Conservation (phyloP, 2,888 invertebrate genomes). For the Orthosia gothica region DNA sequence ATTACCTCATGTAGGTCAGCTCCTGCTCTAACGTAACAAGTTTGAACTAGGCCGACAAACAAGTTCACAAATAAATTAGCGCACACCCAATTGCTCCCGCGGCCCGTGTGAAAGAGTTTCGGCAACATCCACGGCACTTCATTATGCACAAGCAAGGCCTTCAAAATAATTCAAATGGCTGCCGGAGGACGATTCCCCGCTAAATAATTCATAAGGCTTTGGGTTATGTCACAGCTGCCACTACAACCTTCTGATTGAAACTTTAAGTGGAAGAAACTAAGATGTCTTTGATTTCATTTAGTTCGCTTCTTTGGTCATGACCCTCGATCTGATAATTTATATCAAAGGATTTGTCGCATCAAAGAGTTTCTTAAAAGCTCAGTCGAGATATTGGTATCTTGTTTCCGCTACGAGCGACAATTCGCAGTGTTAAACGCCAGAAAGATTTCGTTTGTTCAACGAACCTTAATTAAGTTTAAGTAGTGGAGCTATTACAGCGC, state of each 20-base stretch:
- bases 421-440: conserved; percentile 33
- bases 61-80: conserved; percentile 62
- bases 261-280: conserved; percentile 70
- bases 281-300: conserved; percentile 81
- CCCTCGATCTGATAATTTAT: conserved; percentile 73
- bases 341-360: conserved; percentile 72
- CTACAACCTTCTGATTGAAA: conserved; percentile 68
- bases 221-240: conserved; percentile 82
- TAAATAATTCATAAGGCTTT: conserved; percentile 87
- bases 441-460: conserved; percentile 50
- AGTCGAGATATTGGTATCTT: conserved; percentile 27
- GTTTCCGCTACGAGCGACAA: conserved; percentile 27
- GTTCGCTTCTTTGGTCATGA: conserved; percentile 71
- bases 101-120: conserved; percentile 73
- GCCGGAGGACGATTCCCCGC: conserved; percentile 80
- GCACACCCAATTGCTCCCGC: conserved; percentile 55
- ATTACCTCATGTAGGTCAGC: conserved; percentile 46
- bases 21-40: conserved; percentile 36
- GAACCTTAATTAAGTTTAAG: conserved; percentile 72
- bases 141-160: conserved; percentile 83
- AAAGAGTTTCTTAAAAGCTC: conserved; percentile 60
- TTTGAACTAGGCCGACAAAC: conserved; percentile 53
- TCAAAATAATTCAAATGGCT: conserved; percentile 88
- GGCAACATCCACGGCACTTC: conserved; percentile 77
- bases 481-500: conserved; percentile 61